Conservation (phyloP, 1,140 invertebrate species). For the Gerris buenoi region DNA sequence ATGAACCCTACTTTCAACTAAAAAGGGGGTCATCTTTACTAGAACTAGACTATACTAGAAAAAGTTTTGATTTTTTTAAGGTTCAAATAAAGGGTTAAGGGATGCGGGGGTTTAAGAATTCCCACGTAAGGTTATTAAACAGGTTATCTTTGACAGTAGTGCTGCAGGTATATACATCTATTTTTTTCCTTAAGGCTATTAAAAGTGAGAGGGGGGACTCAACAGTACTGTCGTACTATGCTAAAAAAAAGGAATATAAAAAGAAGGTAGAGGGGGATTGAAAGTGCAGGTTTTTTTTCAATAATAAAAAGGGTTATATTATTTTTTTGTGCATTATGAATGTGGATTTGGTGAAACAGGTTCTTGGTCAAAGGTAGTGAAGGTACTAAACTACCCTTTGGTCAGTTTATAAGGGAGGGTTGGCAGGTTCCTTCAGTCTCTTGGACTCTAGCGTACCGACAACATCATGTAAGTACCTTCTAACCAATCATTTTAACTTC, state of each 20-base stretch:
- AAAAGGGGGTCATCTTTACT: no score
- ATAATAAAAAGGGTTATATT: neutral
- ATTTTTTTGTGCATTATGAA: no score
- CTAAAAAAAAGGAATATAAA: neutral
- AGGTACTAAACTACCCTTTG: neutral
- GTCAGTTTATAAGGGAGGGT: neutral
- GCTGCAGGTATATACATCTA: no score
- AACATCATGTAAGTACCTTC: neutral
- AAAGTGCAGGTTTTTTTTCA: neutral
- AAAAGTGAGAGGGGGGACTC: no score
- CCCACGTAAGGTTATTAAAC: neutral
- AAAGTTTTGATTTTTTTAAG: no score
- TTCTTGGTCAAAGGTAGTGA: neutral
- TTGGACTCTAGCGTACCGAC: neutral
- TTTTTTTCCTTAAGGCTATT: no score
- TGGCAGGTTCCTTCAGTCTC: neutral
- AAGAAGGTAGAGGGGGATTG: neutral
- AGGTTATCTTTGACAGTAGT: no score
- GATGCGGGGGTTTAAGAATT: neutral
- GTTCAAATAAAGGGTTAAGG: neutral
- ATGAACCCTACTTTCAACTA: no score
- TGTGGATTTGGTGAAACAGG: no score
- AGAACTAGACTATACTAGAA: no score
- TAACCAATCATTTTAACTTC: neutral
- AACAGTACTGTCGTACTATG: no score